A percentile compares a stretch with the other conserved stretches of the same genome.
These are phyloP conservation scores for Paramormyrops hopkinsi DNA, from an alignment of 2,797 vertebrate genomes.

Conservation along the genomic window DNA sequence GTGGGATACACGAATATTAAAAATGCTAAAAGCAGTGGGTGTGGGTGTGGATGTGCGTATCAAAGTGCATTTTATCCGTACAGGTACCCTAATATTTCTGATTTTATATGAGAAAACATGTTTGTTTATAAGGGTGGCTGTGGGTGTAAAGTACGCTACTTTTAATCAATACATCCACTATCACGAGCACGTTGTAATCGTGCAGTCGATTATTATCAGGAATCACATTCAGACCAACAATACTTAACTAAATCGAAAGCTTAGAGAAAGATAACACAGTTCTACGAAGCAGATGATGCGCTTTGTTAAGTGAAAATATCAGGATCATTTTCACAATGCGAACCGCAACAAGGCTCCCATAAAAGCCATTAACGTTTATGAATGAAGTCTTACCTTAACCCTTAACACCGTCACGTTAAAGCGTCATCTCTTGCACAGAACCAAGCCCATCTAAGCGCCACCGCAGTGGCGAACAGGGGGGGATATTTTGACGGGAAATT, in stretches of 20 bases:
- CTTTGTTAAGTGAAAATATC: background rate
- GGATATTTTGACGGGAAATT: background rate
- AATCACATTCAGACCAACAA: background rate
- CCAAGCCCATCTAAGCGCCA: conserved; percentile 17
- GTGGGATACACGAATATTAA: background rate
- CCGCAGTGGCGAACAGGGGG: conserved; percentile 1
- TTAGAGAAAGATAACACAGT: background rate
- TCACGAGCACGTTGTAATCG: background rate
- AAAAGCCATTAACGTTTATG: background rate
- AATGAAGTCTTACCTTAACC: conserved; percentile 9
- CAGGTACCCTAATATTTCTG: background rate
- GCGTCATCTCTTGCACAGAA: background rate
- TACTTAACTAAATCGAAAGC: background rate
- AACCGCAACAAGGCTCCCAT: background rate
- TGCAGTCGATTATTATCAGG: background rate
- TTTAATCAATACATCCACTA: background rate
- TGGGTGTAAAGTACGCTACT: background rate
- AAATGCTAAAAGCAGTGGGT: background rate
- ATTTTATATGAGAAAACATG: background rate
- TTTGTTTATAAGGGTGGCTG: background rate
- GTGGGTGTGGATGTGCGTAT: background rate
- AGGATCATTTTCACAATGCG: background rate
- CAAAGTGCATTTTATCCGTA: background rate
- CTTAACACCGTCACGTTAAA: conserved; percentile 8
- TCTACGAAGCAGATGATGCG: background rate